phyloP scores from a whole-genome alignment of 2,113 vertebrate species.

The Alectura lathami region DNA sequence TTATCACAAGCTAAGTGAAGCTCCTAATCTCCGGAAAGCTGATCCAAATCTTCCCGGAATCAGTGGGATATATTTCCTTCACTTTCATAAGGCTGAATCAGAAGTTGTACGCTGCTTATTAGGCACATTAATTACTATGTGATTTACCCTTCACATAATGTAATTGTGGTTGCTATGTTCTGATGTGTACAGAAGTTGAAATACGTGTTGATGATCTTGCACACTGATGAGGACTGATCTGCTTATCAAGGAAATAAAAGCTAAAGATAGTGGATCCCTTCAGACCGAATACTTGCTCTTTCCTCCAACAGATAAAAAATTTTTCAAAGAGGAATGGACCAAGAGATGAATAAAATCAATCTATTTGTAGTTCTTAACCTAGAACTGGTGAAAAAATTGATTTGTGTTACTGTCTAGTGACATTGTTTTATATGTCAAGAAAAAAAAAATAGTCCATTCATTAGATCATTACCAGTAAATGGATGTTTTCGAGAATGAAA shows the following conservation, averaged over 20 bases:
- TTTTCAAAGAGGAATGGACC: not conserved
- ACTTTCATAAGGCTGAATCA: not conserved
- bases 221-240: not conserved
- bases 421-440: not conserved
- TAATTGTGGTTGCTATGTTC: not conserved
- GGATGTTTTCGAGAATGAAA: not conserved
- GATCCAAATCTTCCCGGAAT: not conserved
- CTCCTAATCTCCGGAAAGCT: not conserved
- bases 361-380: not conserved
- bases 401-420: not conserved
- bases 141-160: not conserved
- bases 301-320: not conserved
- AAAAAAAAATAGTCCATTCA: not conserved
- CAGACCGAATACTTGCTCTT: not conserved
- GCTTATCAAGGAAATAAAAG: not conserved
- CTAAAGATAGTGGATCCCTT: not conserved
- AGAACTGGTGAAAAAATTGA: not conserved
- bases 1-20: not conserved
- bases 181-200: not conserved
- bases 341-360: not conserved
- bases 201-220: rapidly evolving
- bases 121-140: not conserved
- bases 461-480: constrained; percentile 1
- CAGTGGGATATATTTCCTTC: not conserved
- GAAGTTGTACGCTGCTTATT: not conserved